Evolutionary conservation across 2,888 invertebrate species (phyloP).

Genomic region (Sisyra terminalis): DNA sequence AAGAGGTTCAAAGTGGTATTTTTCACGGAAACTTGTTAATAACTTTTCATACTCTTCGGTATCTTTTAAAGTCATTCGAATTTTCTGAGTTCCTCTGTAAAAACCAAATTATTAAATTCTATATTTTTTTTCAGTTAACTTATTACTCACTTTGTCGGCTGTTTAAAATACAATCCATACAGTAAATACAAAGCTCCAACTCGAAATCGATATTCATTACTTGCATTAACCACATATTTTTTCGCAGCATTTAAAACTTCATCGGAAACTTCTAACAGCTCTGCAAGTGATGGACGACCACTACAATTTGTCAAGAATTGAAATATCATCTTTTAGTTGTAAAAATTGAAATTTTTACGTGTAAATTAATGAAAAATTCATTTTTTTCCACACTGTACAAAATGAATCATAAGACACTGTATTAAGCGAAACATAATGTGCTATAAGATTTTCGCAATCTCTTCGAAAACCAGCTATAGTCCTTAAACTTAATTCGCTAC

Average conservation of each 20-base stretch:
- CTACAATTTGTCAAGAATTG: background rate
- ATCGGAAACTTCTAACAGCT: background rate
- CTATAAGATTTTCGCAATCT: constrained; percentile 2
- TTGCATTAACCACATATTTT: background rate
- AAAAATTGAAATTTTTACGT: background rate
- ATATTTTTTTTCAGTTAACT: background rate
- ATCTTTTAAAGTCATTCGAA: constrained; percentile 3
- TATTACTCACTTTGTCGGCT: constrained; percentile 4
- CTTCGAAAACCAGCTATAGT: background rate
- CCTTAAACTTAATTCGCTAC: too few species aligned
- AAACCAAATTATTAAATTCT: background rate
- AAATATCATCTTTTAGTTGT: background rate
- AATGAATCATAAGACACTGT: background rate
- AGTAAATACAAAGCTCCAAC: constrained; percentile 2
- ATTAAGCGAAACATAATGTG: background rate
- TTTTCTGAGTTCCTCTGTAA: background rate
- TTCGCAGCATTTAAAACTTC: constrained; percentile 2
- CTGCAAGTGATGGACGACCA: background rate
- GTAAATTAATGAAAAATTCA: constrained; percentile 2
- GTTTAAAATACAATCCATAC: constrained; percentile 6
- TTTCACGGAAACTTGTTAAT: background rate
- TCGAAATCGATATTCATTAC: background rate
- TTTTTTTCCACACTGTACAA: constrained; percentile 1
- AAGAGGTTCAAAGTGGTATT: background rate
- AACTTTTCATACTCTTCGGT: background rate